A percentile compares a stretch with the other conserved stretches of the same genome.
phyloP scores from a whole-genome alignment of 2,888 invertebrate genomes.

The Micoletzkya japonica region DNA sequence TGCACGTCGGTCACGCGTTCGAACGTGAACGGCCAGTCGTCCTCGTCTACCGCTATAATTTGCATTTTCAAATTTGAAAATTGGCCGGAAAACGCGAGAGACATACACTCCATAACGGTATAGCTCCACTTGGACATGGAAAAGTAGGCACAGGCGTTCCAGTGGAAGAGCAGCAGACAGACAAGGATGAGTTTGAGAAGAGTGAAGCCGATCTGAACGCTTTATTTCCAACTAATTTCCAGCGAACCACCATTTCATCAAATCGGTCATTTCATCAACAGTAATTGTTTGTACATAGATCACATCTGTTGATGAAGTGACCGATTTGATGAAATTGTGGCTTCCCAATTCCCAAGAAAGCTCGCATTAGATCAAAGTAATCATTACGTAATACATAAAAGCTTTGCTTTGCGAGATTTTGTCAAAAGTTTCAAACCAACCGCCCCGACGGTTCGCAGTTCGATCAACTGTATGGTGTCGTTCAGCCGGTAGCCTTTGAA shows the following conservation, averaged over 20 bases:
- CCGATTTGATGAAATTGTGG: not conserved
- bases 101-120: slow-evolving; percentile 44
- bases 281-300: too few relatives aligned
- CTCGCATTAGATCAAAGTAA: too few relatives aligned
- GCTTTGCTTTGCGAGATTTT: too few relatives aligned
- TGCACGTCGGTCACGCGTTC: slow-evolving; percentile 4
- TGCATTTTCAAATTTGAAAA: slow-evolving; percentile 5
- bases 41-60: slow-evolving; percentile 5
- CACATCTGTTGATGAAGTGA: too few relatives aligned
- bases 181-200: slow-evolving; percentile 31
- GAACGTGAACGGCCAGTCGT: slow-evolving; percentile 23
- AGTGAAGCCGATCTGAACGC: slow-evolving; percentile 1
- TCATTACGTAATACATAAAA: too few relatives aligned
- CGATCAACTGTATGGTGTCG: slow-evolving; percentile 28
- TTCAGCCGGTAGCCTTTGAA: slow-evolving; percentile 38
- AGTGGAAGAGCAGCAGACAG: slow-evolving; percentile 51
- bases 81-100: too few relatives aligned
- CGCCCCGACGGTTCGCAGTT: not conserved
- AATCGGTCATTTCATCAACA: too few relatives aligned
- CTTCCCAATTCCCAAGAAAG: too few relatives aligned
- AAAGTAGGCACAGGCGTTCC: slow-evolving; percentile 53
- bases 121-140: slow-evolving; percentile 37
- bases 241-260: not conserved
- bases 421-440: not conserved
- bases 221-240: not conserved